Evolutionary conservation across 2,888 invertebrate species (phyloP), one percentile per base, ranked within the genome.

Genomic region (Drosophila ustulata): DNA sequence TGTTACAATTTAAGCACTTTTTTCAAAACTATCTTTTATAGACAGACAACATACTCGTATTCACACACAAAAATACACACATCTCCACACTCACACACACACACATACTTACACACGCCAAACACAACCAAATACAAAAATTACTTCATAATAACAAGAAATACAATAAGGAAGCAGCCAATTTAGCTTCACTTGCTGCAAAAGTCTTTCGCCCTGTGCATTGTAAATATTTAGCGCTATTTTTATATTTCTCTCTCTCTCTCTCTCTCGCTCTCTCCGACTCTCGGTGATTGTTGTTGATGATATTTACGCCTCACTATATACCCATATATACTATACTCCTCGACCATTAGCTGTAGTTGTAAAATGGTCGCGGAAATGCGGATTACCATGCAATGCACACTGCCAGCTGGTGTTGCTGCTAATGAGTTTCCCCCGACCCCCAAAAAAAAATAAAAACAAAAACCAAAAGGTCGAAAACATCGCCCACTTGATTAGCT

Each of bases 1-100:
- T 83, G 59, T 75, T 79, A 85, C 80, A 82, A 85, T 79, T 82
- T 84, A 88, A 87, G 83, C 82, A 83, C 82, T 87, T 83, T 82
- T 86, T 80, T 75, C 64, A 71, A 87, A 80, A 83, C 82, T 86
- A 86, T 86, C 67, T 86, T 82, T 82, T 82, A 63, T 49, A 82
- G 52, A 74, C 55, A 63, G 41, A 64, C 25, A 67, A 63, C 46
- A 51, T 41, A 41, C 46, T 52, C 34, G 49, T 2, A 59, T 37
- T 52, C 43, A 66, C 39, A 63, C 47, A 64, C 43, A 61, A 45
- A 64, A 41, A 55, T 13, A 58, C 28, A 59, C 50, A 43, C 11
- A 58, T 45, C 45, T n/a, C 51, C 46, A 66, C 62, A 51, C 11
- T 62, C 4, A 43, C 39, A 61, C 43, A 61, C 55, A 68, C 61